These are phyloP conservation scores for Zhengitettix transpicula DNA, from an alignment of 2,888 invertebrate genomes.

Conservation along the genomic window DNA sequence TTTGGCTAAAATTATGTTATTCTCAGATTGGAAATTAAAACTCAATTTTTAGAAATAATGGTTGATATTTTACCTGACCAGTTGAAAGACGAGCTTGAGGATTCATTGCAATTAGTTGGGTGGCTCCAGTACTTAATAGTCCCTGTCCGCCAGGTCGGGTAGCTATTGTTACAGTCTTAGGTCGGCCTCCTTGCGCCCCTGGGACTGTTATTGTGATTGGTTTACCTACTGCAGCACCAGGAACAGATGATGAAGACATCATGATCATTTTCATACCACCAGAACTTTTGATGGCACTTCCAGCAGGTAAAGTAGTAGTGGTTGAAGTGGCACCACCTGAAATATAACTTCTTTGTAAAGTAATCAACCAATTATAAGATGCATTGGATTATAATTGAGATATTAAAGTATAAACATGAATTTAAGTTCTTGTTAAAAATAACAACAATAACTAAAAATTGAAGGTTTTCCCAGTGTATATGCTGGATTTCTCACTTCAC, in stretches of 20 bases:
- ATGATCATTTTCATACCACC: conserved; percentile 32
- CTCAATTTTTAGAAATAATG: no score
- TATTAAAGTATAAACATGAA: background rate
- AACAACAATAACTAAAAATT: no score
- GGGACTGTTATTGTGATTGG: conserved; percentile 54
- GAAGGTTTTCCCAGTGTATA: no score
- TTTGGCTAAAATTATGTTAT: no score
- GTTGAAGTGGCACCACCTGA: background rate
- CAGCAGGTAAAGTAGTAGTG: background rate
- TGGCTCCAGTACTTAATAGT: background rate
- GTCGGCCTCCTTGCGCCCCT: conserved; percentile 29
- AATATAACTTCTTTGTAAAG: background rate
- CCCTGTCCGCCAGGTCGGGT: conserved; percentile 27
- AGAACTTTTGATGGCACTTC: background rate
- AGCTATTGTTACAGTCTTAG: conserved; percentile 42
- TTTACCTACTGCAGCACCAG: conserved; percentile 38
- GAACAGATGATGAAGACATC: conserved; percentile 35
- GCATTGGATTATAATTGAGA: background rate
- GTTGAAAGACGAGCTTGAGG: conserved; percentile 13
- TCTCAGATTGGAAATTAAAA: no score
- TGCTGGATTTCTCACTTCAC: no score
- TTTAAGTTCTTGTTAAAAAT: background rate
- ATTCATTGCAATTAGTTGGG: conserved; percentile 16
- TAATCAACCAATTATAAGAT: background rate
- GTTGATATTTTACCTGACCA: background rate